phyloP scores from a whole-genome alignment of 2,113 vertebrate genomes.

The Datnioides undecimradiatus region DNA sequence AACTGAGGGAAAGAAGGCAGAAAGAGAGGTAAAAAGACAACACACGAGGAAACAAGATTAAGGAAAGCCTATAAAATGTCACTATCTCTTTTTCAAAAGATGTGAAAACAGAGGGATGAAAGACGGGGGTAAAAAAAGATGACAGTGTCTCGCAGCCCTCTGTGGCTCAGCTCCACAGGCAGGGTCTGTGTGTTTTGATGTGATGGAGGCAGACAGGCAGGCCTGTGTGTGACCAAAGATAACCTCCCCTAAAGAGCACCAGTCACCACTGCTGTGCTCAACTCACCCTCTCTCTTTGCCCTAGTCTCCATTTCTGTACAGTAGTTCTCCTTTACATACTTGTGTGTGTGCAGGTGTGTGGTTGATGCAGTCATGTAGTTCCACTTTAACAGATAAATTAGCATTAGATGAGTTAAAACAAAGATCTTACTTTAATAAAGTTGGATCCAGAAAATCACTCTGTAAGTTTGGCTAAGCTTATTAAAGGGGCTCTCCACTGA shows the following conservation, averaged over 20 bases:
- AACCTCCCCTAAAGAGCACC: constrained; percentile 71
- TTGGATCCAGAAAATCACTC: background rate
- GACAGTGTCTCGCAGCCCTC: constrained; percentile 37
- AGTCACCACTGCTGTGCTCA: constrained; percentile 42
- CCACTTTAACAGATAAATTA: background rate
- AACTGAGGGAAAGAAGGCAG: background rate
- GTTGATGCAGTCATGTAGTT: background rate
- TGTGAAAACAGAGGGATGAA: constrained; percentile 38
- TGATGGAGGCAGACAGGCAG: constrained; percentile 69
- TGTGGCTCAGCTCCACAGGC: constrained; percentile 58
- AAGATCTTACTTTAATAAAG: no score
- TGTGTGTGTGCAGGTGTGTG: background rate
- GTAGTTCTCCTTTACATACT: background rate
- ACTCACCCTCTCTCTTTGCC: background rate
- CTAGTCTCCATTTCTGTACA: background rate
- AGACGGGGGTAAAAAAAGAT: constrained; percentile 30
- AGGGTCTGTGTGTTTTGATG: constrained; percentile 63
- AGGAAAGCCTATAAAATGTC: constrained; percentile 11
- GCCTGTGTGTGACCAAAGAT: constrained; percentile 61
- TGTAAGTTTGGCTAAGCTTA: background rate
- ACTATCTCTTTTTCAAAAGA: constrained; percentile 38
- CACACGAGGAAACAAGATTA: background rate
- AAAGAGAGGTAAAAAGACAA: background rate
- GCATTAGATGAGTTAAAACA: background rate
- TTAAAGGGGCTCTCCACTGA: background rate